Conservation (phyloP, 2,113 vertebrate genomes). For the Oncorhynchus masou region DNA sequence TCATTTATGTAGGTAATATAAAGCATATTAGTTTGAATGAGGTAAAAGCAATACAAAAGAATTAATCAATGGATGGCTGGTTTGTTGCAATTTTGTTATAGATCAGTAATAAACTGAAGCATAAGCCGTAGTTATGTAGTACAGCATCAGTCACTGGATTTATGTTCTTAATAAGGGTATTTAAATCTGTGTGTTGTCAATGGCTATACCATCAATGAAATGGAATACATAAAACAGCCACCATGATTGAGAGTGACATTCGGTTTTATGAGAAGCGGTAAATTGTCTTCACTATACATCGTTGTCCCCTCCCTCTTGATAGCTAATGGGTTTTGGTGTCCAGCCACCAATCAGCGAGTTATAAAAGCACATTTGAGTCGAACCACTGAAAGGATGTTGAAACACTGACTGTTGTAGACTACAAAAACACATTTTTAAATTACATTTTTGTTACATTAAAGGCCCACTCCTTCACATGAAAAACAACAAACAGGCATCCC, state of each 20-base stretch:
- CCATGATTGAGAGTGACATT: constrained; percentile 10
- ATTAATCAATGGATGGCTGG: constrained; percentile 57
- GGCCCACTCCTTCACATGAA: no score
- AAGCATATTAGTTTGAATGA: constrained; percentile 32
- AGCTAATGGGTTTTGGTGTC: no score
- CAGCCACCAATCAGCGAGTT: no score
- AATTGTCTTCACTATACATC: constrained; percentile 19
- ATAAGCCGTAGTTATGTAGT: constrained; percentile 57
- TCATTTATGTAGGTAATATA: no score
- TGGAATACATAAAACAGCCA: constrained; percentile 1
- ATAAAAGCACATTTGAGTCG: no score
- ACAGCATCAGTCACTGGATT: constrained; percentile 46
- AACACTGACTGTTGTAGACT: no score
- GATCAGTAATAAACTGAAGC: constrained; percentile 56
- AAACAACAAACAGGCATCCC: no score
- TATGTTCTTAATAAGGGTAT: constrained; percentile 40
- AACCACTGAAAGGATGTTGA: no score
- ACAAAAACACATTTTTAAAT: no score
- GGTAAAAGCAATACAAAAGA: constrained; percentile 43
- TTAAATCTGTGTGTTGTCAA: constrained; percentile 36
- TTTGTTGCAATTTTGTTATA: constrained; percentile 53
- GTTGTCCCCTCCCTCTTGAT: background rate
- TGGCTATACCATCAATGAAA: constrained; percentile 42
- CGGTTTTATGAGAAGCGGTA: constrained; percentile 30
- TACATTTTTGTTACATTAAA: no score